Conservation (phyloP, 2,113 vertebrate genomes). For the Lepisosteus oculatus region DNA sequence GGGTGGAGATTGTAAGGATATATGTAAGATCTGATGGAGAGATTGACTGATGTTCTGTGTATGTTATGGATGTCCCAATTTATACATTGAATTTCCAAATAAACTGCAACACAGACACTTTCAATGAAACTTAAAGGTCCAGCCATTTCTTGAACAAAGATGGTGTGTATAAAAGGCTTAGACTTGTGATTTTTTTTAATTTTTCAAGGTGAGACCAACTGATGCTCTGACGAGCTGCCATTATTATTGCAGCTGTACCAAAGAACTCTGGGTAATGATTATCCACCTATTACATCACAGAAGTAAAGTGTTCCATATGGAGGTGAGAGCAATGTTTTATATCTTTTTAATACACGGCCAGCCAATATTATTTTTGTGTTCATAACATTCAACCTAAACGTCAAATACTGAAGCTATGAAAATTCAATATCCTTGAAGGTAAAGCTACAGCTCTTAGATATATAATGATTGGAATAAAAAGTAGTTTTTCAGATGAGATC, state of each 20-base stretch:
- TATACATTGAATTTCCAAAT: background rate
- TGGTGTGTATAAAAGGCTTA: slow-evolving; percentile 5
- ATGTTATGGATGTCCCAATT: background rate
- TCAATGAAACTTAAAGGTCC: too few species aligned
- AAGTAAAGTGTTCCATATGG: slow-evolving; percentile 72
- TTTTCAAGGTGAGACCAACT: slow-evolving; percentile 77
- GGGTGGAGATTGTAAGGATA: too few species aligned
- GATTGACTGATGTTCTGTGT: background rate
- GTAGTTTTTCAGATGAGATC: too few species aligned
- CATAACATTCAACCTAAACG: too few species aligned
- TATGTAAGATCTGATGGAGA: slow-evolving; percentile 4
- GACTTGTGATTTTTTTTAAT: background rate
- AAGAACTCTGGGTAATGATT: slow-evolving; percentile 88
- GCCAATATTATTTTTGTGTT: too few species aligned
- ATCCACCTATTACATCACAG: slow-evolving; percentile 83
- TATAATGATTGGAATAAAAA: too few species aligned
- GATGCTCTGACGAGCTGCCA: slow-evolving; percentile 74
- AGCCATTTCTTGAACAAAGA: background rate
- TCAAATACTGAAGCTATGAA: too few species aligned
- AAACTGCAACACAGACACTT: too few species aligned
- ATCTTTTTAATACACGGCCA: too few species aligned
- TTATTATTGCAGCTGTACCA: slow-evolving; percentile 79
- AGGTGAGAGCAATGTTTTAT: slow-evolving; percentile 62
- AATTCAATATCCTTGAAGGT: too few species aligned
- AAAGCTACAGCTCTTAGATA: too few species aligned